phyloP scores from a whole-genome alignment of 2,113 vertebrate genomes.

The Dasyurus viverrinus region DNA sequence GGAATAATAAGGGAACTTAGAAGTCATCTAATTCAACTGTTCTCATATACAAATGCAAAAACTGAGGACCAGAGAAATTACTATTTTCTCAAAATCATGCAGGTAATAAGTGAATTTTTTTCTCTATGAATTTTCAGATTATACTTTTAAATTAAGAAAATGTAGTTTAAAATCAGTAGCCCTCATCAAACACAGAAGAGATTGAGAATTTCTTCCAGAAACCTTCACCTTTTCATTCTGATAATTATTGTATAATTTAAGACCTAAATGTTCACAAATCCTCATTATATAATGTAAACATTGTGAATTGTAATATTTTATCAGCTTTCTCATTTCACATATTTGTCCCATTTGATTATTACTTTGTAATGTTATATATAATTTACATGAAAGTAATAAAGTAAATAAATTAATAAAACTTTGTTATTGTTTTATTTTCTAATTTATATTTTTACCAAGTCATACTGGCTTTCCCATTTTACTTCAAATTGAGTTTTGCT shows the following conservation, averaged over 20 bases:
- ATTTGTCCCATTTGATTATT: background rate
- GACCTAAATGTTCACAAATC: background rate
- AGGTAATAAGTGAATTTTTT: background rate
- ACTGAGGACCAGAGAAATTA: background rate
- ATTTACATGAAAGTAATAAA: background rate
- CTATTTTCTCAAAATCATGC: background rate
- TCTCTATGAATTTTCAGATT: background rate
- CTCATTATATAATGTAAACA: background rate
- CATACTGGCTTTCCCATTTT: constrained; percentile 29
- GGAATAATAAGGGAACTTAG: background rate
- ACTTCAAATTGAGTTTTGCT: constrained; percentile 40
- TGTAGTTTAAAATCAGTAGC: background rate
- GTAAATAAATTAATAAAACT: background rate
- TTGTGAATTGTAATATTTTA: background rate
- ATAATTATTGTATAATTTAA: background rate
- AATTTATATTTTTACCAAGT: background rate
- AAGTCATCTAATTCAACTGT: background rate
- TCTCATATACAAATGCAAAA: background rate
- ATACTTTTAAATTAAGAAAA: background rate
- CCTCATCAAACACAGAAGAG: background rate
- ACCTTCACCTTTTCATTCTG: background rate
- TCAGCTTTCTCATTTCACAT: background rate
- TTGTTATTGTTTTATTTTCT: background rate
- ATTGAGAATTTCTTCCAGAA: background rate
- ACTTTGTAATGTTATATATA: background rate